phyloP scores from a whole-genome alignment of 2,888 invertebrate species.

The Orthonychiurus folsomi region DNA sequence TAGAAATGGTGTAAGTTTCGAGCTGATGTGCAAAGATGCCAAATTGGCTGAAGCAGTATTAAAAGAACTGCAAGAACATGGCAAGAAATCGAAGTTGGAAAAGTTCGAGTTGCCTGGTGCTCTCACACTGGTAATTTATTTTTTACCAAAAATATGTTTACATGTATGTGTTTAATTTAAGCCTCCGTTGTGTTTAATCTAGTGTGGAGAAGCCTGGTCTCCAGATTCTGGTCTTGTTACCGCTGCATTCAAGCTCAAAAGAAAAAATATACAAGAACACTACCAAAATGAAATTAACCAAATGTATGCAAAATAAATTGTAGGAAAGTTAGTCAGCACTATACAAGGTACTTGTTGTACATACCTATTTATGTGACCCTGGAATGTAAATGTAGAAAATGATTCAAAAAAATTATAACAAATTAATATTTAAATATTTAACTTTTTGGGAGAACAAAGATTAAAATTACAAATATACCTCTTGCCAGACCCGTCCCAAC shows the following conservation, averaged over 20 bases:
- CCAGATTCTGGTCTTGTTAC: slow-evolving; percentile 93
- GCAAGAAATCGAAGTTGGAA: slow-evolving; percentile 64
- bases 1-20: slow-evolving; percentile 53
- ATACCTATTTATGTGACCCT: too few species aligned
- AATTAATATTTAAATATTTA: too few species aligned
- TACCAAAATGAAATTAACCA: slow-evolving; percentile 86
- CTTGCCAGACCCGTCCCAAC: too few species aligned
- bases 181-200: neutral
- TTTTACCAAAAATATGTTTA: slow-evolving; percentile 54
- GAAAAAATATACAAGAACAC: slow-evolving; percentile 88
- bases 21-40: slow-evolving; percentile 65
- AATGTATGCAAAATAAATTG: slow-evolving; percentile 60
- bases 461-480: too few species aligned
- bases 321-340: too few species aligned
- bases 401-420: too few species aligned
- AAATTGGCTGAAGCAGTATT: slow-evolving; percentile 70
- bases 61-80: slow-evolving; percentile 71
- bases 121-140: slow-evolving; percentile 55
- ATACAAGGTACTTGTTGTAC: too few species aligned
- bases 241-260: slow-evolving; percentile 93
- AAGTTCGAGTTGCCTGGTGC: slow-evolving; percentile 87
- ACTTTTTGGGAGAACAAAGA: too few species aligned
- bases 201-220: slow-evolving; percentile 75
- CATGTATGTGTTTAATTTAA: neutral
- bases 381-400: too few species aligned